Conservation (phyloP, 2,797 vertebrate genomes). For the Poeciliopsis gracilis region DNA sequence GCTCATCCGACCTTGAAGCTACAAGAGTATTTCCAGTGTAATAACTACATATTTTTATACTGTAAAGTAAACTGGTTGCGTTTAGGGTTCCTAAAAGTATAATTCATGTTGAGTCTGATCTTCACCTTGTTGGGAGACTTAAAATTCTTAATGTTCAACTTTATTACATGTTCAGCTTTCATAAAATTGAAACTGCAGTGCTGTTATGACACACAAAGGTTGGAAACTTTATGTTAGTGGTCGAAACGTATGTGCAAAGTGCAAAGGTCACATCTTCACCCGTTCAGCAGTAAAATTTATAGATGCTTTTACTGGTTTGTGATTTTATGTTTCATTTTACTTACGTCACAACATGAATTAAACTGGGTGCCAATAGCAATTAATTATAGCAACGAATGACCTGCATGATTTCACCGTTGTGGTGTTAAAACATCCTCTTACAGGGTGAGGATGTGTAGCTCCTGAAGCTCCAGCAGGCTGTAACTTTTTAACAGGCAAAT, state of each 20-base stretch:
- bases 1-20: not conserved
- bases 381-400: not conserved
- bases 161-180: not conserved
- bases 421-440: not conserved
- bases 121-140: not conserved
- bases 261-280: conserved; percentile 39
- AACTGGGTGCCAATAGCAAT: not conserved
- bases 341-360: not conserved
- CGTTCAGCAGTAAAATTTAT: conserved; percentile 25
- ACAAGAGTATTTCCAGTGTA: not conserved
- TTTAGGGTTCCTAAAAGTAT: not conserved
- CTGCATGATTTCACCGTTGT: not conserved
- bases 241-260: not conserved
- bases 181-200: not conserved
- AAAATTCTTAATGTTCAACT: not conserved
- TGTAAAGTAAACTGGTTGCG: not conserved
- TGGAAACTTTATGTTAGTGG: not conserved
- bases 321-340: not conserved
- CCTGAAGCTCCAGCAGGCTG: not conserved
- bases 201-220: not conserved
- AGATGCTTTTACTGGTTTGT: not conserved
- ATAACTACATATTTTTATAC: not conserved
- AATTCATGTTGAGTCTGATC: not conserved
- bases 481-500: not conserved
- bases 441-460: not conserved